Percentiles rank a stretch among this genome's conserved stretches.
These are phyloP conservation scores for Ceratotherium simum DNA, from an alignment of 2,113 vertebrate genomes.

Conservation along the genomic window DNA sequence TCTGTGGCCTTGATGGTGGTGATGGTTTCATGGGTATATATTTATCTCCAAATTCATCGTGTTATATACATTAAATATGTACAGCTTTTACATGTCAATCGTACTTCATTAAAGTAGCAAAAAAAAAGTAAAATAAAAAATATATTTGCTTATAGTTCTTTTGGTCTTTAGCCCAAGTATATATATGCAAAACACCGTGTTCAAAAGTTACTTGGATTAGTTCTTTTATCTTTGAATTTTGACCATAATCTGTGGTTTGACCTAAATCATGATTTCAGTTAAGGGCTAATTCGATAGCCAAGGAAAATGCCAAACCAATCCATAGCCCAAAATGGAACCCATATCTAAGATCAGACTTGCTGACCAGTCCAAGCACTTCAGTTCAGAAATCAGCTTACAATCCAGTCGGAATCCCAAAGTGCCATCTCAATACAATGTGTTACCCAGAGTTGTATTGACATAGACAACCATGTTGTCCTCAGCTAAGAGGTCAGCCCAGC, in stretches of 20 bases:
- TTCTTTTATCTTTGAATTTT: constrained; percentile 17
- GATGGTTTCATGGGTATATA: no score
- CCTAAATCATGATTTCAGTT: not conserved
- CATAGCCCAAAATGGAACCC: not conserved
- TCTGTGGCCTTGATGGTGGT: no score
- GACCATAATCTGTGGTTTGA: not conserved
- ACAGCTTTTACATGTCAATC: no score
- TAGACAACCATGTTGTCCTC: not conserved
- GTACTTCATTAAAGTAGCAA: no score
- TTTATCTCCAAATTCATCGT: no score
- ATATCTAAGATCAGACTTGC: not conserved
- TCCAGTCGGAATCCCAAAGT: not conserved
- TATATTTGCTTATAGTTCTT: not conserved
- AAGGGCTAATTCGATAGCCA: not conserved
- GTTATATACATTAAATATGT: no score
- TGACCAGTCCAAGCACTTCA: not conserved
- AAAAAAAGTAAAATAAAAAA: no score
- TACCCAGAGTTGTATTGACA: not conserved
- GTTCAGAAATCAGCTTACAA: not conserved
- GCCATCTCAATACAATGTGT: not conserved
- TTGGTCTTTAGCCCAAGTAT: not conserved
- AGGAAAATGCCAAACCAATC: constrained; percentile 8
- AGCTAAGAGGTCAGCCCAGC: not conserved
- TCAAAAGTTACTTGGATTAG: not conserved
- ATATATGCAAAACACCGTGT: not conserved